phyloP scores from a whole-genome alignment of 2,888 invertebrate genomes.

The Nomada ruficornis region DNA sequence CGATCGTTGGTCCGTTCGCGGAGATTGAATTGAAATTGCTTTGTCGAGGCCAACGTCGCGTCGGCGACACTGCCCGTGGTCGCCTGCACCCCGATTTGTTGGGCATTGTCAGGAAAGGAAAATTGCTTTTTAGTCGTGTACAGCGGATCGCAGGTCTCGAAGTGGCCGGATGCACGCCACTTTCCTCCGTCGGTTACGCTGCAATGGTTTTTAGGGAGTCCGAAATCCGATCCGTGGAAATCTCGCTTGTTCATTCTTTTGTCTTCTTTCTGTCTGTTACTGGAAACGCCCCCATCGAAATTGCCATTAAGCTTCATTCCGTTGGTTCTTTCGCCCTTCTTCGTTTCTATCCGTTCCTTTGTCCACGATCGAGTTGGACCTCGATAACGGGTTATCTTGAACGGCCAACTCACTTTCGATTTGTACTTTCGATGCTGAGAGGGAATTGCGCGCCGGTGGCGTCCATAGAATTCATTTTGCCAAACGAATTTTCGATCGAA shows the following conservation, averaged over 20 bases:
- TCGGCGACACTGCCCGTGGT: conserved; percentile 37
- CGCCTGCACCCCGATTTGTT: conserved; percentile 57
- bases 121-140: conserved; percentile 68
- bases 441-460: not conserved
- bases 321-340: conserved; percentile 33
- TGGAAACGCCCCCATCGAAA: conserved; percentile 53
- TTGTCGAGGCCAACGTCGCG: conserved; percentile 50
- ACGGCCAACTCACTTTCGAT: conserved; percentile 49
- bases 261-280: conserved; percentile 31
- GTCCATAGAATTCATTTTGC: not conserved
- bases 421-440: not conserved
- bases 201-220: conserved; percentile 49
- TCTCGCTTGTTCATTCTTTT: conserved; percentile 28
- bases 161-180: conserved; percentile 42
- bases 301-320: conserved; percentile 61
- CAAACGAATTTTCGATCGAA: not conserved
- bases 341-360: conserved; percentile 31
- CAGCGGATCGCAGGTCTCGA: conserved; percentile 46
- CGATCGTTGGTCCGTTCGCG: conserved; percentile 56
- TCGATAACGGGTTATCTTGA: conserved; percentile 50
- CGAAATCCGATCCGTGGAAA: conserved; percentile 62
- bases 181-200: conserved; percentile 32
- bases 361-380: conserved; percentile 12
- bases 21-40: conserved; percentile 75
- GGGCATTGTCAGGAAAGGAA: conserved; percentile 49